Base-by-base conservation (phyloP, 53 echinoderm and acorn worm genomes). In the Paracentrotus lividus region DNA sequence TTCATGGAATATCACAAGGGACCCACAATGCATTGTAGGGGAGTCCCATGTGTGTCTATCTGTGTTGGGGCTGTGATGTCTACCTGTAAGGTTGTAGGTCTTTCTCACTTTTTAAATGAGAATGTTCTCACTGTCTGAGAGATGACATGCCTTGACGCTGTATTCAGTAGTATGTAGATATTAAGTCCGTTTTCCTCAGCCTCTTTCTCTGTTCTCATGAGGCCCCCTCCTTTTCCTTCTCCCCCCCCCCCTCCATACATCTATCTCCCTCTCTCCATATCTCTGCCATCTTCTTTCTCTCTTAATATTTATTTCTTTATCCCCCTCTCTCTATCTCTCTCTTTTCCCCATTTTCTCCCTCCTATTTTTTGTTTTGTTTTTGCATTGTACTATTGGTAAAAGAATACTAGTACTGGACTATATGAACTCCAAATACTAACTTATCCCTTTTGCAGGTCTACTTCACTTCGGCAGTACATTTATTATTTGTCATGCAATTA, bases 41-140 rank as follows among this genome's bases (percentile, higher is more conserved):
- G 51, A 49, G 49, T 85, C 85, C 85, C 85, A 85, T 51, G 85
- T 85, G 49, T 49, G n/a, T 51, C 8, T 85, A 29, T 38, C 49
- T n/a, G 85, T 85, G 85, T 51, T 6, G 26, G 85, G 47, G 16
- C 51, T 85, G 85, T 20, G 47, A 51, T 72, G 72, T 72, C 72
- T 38, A 72, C 15, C 72, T 72, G 36, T 40, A 18, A 72, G 36
- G 40, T 5, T 36, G 40, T 72, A 40, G 72, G 40, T 40, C 36
- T 72, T 31, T 12, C 5, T 64, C 31, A 61, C 27, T 31, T 64
- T 54, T 54, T 54, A 18, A 1, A 10, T 27, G 31, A 13, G 64
- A 29, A 64, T 12, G 29, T 64, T 64, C 64, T 29, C 64, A 64
- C 29, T 64, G 54, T 54, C 54, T 59, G 59, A 5, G 23, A 2